Percentiles rank a stretch among this genome's conserved stretches.
phyloP scores from a whole-genome alignment of 2,113 vertebrate genomes.

The Rhagologus leucostigma region DNA sequence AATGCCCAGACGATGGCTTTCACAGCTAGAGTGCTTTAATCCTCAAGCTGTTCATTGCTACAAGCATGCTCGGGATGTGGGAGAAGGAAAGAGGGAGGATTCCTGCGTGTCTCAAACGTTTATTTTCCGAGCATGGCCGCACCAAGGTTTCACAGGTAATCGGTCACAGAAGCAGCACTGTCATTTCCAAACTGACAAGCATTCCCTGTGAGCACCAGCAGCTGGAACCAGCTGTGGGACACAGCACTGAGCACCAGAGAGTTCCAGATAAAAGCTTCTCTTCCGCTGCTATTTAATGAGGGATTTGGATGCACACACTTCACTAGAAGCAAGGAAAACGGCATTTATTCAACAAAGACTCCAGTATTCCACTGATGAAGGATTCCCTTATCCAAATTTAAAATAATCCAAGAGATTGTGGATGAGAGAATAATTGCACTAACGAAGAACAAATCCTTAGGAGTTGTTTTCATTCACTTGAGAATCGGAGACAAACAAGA shows the following conservation, averaged over 20 bases:
- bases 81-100: neutral
- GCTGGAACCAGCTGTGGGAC: neutral
- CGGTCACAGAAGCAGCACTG: neutral
- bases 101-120: accelerated
- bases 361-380: neutral
- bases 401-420: neutral
- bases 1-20: neutral
- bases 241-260: neutral
- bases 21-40: neutral
- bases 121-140: neutral
- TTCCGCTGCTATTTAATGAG: neutral
- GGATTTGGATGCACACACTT: neutral
- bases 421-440: neutral
- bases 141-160: neutral
- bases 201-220: neutral
- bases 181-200: neutral
- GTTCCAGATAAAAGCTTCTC: neutral
- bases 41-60: neutral
- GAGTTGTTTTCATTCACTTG: neutral
- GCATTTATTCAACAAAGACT: neutral
- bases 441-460: neutral
- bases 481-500: neutral
- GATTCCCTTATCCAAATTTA: neutral
- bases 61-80: neutral
- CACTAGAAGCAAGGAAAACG: neutral